Evolutionary conservation across 2,797 vertebrate species (phyloP).

Genomic region (Balearica regulorum): DNA sequence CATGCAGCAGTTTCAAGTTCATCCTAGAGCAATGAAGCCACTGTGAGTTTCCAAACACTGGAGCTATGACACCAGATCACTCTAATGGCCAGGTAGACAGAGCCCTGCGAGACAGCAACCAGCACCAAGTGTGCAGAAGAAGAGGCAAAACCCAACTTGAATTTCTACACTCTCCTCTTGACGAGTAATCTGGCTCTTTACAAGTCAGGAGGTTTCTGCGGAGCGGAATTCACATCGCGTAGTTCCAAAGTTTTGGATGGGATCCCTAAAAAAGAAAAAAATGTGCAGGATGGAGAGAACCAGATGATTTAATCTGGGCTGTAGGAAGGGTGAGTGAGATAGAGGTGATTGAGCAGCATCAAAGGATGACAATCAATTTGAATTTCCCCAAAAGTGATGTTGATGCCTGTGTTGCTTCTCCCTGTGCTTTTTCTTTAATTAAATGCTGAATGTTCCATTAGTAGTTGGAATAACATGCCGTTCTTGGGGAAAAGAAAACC

Average conservation of each 20-base stretch:
- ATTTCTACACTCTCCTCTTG: background rate
- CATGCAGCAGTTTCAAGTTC: background rate
- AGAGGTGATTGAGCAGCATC: conserved; percentile 67
- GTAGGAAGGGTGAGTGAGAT: conserved; percentile 44
- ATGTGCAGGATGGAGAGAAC: background rate
- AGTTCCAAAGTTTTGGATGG: conserved; percentile 7
- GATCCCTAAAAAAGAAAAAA: background rate
- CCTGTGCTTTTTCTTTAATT: conserved; percentile 60
- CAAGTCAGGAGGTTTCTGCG: background rate
- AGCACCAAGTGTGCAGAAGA: background rate
- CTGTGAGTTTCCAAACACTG: background rate
- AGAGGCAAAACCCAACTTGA: background rate
- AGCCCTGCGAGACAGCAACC: background rate
- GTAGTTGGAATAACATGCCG: conserved; percentile 58
- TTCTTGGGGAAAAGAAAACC: conserved; percentile 47
- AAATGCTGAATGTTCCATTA: conserved; percentile 43
- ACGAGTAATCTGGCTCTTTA: background rate
- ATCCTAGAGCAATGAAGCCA: background rate
- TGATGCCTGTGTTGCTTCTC: conserved; percentile 51
- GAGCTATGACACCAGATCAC: background rate
- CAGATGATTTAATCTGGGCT: conserved; percentile 42
- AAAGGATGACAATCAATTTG: conserved; percentile 58
- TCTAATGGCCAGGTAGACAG: background rate
- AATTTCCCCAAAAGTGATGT: conserved; percentile 65
- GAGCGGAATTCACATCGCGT: rapidly evolving